These are phyloP conservation scores for Nesometra sesokonis DNA, from an alignment of 35 echinoderm and acorn worm species.

Conservation along the genomic window DNA sequence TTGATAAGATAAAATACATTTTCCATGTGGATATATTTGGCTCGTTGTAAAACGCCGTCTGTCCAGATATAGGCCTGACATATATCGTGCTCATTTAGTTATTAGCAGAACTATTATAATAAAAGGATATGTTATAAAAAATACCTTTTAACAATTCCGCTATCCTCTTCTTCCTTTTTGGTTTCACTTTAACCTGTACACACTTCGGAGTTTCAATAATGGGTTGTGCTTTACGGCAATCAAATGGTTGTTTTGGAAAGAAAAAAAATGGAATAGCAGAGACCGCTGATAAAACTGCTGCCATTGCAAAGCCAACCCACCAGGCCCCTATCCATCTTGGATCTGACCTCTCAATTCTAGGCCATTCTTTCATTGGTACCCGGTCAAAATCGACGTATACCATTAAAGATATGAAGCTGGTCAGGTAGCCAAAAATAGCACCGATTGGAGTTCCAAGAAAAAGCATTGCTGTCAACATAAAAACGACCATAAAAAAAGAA, in stretches of 20 bases:
- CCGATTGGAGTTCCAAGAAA: conserved; percentile 35
- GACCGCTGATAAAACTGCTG: conserved; percentile 5
- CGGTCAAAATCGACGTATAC: conserved; percentile 52
- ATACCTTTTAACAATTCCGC: not conserved
- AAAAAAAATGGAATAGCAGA: conserved; percentile 28
- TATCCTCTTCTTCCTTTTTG: not conserved
- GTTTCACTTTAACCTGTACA: not conserved
- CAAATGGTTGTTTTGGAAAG: conserved; percentile 18
- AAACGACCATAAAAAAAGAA: too few species aligned
- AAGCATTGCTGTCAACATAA: conserved; percentile 21
- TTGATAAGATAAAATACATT: too few species aligned
- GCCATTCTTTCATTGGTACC: conserved; percentile 24
- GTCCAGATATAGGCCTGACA: too few species aligned
- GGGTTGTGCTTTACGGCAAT: not conserved
- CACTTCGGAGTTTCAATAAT: not conserved
- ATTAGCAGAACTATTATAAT: too few species aligned
- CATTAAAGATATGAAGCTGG: not conserved
- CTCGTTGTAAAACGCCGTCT: too few species aligned
- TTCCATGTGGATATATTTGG: too few species aligned
- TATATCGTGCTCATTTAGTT: too few species aligned
- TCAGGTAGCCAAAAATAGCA: conserved; percentile 22
- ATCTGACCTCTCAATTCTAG: conserved; percentile 24
- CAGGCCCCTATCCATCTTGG: conserved; percentile 71
- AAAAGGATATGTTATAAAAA: too few species aligned
- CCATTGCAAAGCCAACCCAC: conserved; percentile 47